Evolutionary conservation across 1,140 invertebrate genomes (phyloP).

Genomic region (Cotesia typhae): DNA sequence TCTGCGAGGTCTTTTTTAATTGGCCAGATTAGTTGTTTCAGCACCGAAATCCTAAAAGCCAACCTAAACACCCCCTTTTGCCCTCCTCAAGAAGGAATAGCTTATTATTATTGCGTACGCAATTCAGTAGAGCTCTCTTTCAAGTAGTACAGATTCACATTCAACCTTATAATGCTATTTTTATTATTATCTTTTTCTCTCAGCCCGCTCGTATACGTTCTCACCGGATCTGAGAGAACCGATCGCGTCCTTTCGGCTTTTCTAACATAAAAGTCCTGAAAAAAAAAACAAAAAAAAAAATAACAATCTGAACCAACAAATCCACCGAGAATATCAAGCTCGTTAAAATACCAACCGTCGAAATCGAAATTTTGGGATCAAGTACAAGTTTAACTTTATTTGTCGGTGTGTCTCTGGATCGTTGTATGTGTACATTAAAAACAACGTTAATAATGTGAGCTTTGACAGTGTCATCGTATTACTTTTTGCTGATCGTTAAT

Average conservation of each 20-base stretch:
- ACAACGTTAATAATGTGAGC: constrained; percentile 18
- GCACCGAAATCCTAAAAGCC: constrained; percentile 1
- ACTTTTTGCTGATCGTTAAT: constrained; percentile 7
- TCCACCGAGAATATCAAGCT: constrained; percentile 57
- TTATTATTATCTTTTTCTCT: constrained; percentile 6
- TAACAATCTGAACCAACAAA: constrained; percentile 27
- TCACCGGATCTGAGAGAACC: too few relatives aligned
- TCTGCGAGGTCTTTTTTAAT: constrained; percentile 14
- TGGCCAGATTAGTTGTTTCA: constrained; percentile 11
- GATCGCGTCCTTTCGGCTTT: constrained; percentile 38
- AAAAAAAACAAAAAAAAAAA: constrained; percentile 6
- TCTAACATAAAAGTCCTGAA: constrained; percentile 27
- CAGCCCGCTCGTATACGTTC: too few relatives aligned
- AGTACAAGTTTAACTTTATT: constrained; percentile 46
- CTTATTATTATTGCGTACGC: too few relatives aligned
- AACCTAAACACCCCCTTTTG: neutral
- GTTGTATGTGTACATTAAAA: neutral
- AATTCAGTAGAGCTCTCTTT: too few relatives aligned
- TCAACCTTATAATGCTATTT: too few relatives aligned
- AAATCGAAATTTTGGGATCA: constrained; percentile 66
- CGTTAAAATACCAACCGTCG: constrained; percentile 65
- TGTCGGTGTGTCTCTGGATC: constrained; percentile 38
- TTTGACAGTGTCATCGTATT: constrained; percentile 32
- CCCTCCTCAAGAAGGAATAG: constrained; percentile 1
- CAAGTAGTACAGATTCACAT: too few relatives aligned